These are phyloP conservation scores for Zingel zingel DNA, from an alignment of 2,113 vertebrate species.

Conservation along the genomic window DNA sequence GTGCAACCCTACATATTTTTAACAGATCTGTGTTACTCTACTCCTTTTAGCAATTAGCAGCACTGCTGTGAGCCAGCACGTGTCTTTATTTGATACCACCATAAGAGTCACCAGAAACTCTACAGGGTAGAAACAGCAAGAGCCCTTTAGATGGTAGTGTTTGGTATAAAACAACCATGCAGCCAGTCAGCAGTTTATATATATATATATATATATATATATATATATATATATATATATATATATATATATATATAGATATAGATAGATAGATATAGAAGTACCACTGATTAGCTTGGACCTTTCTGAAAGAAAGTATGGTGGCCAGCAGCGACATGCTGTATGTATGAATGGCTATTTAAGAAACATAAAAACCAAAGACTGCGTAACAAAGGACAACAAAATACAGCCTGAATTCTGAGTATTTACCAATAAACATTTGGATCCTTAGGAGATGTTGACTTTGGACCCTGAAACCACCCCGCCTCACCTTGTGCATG, in stretches of 20 bases:
- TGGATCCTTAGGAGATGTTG: neutral
- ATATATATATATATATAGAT: too few relatives aligned
- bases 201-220: too few relatives aligned
- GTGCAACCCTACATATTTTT: neutral
- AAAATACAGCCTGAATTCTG: neutral
- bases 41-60: neutral
- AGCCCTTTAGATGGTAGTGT: too few relatives aligned
- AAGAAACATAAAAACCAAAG: neutral
- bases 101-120: neutral
- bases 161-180: neutral
- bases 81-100: neutral
- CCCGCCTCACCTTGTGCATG: conserved; percentile 75
- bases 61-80: neutral
- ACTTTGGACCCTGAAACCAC: neutral
- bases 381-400: neutral
- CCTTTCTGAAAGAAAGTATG: neutral
- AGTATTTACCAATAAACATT: neutral
- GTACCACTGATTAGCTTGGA: neutral
- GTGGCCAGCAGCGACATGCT: neutral
- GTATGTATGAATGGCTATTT: neutral
- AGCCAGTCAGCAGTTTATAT: too few relatives aligned
- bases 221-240: too few relatives aligned
- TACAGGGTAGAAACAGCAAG: too few relatives aligned
- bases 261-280: too few relatives aligned
- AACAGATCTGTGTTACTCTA: neutral